Evolutionary conservation across 2,113 vertebrate species (phyloP).

Genomic region (Casuarius casuarius): DNA sequence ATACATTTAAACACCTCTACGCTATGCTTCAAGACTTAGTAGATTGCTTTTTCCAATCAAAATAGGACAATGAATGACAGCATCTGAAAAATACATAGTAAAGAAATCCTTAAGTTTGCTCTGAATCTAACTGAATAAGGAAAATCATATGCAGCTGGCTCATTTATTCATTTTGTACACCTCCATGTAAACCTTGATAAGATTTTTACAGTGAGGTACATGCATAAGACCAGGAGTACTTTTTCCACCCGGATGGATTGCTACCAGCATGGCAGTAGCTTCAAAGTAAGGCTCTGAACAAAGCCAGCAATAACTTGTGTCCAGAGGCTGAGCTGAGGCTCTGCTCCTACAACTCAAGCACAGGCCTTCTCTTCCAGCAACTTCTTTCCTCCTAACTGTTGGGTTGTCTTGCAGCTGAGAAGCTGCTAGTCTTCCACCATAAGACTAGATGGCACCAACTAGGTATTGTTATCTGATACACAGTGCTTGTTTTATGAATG

Average conservation of each 20-base stretch:
- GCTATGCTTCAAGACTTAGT: background rate
- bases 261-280: background rate
- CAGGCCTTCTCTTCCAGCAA: background rate
- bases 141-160: accelerated
- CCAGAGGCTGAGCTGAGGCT: background rate
- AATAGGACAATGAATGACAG: background rate
- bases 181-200: accelerated
- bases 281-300: background rate
- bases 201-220: background rate
- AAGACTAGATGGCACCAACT: background rate
- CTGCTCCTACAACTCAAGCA: background rate
- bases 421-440: background rate
- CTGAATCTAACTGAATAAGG: background rate
- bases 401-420: background rate
- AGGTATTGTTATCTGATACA: background rate
- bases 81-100: background rate
- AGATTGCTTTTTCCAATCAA: background rate
- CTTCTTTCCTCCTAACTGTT: background rate
- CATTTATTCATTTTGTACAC: background rate
- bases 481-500: background rate
- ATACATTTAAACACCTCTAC: background rate
- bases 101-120: background rate
- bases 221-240: background rate
- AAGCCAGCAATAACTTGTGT: background rate
- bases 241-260: background rate